A percentile compares a stretch with the other conserved stretches of the same genome.
Conservation (phyloP, 1,140 invertebrate genomes). For the Rhyacophila brunnea region DNA sequence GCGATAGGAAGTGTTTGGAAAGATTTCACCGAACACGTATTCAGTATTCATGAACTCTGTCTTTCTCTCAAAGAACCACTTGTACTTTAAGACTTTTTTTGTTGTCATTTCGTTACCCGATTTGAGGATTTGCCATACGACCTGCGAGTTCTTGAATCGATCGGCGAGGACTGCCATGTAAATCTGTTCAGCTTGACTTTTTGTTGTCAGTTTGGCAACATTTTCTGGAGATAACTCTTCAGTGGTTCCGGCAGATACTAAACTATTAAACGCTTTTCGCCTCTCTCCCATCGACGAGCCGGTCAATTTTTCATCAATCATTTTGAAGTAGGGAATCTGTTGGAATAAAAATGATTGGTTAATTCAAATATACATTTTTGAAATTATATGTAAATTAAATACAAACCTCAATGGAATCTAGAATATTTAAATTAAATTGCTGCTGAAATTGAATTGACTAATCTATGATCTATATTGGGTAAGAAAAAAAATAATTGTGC, state of each 20-base stretch:
- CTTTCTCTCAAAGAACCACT: slow-evolving; percentile 22
- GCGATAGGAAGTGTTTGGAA: slow-evolving; percentile 10
- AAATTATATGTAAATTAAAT: no score
- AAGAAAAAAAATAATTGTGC: no score
- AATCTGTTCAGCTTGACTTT: slow-evolving; percentile 12
- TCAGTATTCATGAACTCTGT: slow-evolving; percentile 18
- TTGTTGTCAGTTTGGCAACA: not conserved
- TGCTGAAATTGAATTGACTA: no score
- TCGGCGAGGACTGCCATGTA: slow-evolving; percentile 17
- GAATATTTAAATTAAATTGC: no score
- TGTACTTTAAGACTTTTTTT: slow-evolving; percentile 6
- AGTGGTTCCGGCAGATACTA: slow-evolving; percentile 3
- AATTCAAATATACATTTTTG: no score
- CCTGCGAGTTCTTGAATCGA: not conserved
- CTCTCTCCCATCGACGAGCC: slow-evolving; percentile 15
- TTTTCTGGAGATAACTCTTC: slow-evolving; percentile 11
- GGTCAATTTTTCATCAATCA: slow-evolving; percentile 17
- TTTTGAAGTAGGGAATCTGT: no score
- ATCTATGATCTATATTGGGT: no score
- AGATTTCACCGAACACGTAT: slow-evolving; percentile 26
- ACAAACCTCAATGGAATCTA: no score
- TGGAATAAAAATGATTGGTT: no score
- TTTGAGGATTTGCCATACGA: slow-evolving; percentile 18
- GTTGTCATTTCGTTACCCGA: slow-evolving; percentile 22
- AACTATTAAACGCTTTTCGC: slow-evolving; percentile 13